Percentiles rank a stretch among this genome's conserved stretches.
Conservation (phyloP, 2,888 invertebrate genomes). For the Dicycla oo region DNA sequence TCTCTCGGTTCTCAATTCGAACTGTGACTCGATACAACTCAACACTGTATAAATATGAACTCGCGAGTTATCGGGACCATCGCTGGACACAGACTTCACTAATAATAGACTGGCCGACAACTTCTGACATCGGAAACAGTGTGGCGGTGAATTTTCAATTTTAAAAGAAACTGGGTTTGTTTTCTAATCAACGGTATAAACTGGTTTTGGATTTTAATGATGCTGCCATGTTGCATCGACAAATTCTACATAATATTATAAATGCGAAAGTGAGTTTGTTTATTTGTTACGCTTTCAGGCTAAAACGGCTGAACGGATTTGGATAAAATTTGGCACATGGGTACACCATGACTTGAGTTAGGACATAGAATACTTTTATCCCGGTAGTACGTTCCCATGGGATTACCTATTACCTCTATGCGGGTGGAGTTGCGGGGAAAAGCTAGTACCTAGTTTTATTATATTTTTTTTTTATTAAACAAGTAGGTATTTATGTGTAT, state of each 20-base stretch:
- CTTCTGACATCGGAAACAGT: constrained; percentile 6
- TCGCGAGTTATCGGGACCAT: constrained; percentile 34
- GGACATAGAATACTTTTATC: too few relatives aligned
- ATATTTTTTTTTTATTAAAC: not conserved
- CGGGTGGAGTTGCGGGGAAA: too few relatives aligned
- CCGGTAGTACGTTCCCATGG: too few relatives aligned
- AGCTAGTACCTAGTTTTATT: too few relatives aligned
- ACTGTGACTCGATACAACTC: constrained; percentile 65
- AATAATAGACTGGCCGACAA: constrained; percentile 38
- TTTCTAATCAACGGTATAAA: not conserved
- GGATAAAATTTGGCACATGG: too few relatives aligned
- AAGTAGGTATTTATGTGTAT: not conserved
- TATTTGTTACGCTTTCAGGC: too few relatives aligned
- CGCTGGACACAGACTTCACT: constrained; percentile 35
- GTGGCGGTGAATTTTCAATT: not conserved
- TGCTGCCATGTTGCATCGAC: too few relatives aligned
- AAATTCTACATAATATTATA: too few relatives aligned
- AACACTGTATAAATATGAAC: constrained; percentile 69
- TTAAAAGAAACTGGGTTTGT: not conserved
- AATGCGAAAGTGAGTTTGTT: too few relatives aligned
- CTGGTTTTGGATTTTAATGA: not conserved
- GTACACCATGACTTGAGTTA: too few relatives aligned
- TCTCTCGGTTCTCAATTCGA: constrained; percentile 45
- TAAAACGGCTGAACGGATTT: too few relatives aligned
- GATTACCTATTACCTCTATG: too few relatives aligned